A percentile compares a stretch with the other conserved stretches of the same genome.
Evolutionary conservation across 2,888 invertebrate genomes (phyloP).

Genomic region (Ochropleura leucogaster): DNA sequence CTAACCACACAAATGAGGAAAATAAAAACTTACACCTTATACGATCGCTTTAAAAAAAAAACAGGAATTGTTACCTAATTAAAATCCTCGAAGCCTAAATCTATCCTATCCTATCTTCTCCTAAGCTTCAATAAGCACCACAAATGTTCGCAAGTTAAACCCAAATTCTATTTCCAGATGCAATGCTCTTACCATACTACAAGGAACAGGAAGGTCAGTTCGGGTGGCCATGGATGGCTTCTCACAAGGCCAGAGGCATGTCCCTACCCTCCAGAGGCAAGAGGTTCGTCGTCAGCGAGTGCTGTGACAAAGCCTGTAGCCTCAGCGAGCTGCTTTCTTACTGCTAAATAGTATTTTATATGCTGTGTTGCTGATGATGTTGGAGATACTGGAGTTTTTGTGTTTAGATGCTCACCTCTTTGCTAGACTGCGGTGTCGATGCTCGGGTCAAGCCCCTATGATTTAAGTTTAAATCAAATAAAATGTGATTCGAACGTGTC

Average conservation of each 20-base stretch:
- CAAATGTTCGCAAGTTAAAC: neutral
- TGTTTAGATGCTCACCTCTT: neutral
- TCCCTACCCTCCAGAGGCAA: slow-evolving; percentile 70
- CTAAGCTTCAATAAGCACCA: neutral
- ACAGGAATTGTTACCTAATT: neutral
- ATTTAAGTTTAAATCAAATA: neutral
- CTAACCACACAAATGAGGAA: too few relatives aligned
- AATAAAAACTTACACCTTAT: neutral
- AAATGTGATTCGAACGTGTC: neutral
- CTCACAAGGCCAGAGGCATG: slow-evolving; percentile 72
- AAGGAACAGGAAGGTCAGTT: slow-evolving; percentile 72
- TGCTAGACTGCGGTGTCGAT: slow-evolving; percentile 4
- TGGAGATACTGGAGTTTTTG: neutral
- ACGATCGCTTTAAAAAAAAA: neutral
- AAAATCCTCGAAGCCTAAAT: neutral
- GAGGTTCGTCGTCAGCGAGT: slow-evolving; percentile 78
- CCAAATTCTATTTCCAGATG: slow-evolving; percentile 65
- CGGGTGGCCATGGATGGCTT: slow-evolving; percentile 76
- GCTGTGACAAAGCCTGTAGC: slow-evolving; percentile 81
- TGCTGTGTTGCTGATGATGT: slow-evolving; percentile 22
- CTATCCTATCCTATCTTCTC: too few relatives aligned
- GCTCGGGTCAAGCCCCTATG: neutral
- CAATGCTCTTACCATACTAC: slow-evolving; percentile 73
- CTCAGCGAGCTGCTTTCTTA: slow-evolving; percentile 75
- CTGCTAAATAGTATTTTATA: slow-evolving; percentile 61